These are phyloP conservation scores for Anoplophora glabripennis DNA, from an alignment of 1,140 invertebrate genomes.

Conservation along the genomic window DNA sequence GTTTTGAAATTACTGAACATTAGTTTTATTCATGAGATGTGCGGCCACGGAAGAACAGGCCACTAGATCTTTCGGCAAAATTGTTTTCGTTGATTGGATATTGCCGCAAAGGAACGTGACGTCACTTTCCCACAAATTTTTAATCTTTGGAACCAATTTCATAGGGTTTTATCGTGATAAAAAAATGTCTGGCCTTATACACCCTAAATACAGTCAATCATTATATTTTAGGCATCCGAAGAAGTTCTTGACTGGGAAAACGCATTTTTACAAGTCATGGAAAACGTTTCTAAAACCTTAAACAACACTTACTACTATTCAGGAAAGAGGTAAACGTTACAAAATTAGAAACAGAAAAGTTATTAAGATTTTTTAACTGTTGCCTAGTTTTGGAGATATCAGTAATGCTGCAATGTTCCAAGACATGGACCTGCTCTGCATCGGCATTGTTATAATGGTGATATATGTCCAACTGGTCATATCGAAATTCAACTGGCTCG, in stretches of 20 bases:
- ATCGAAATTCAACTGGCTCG: slow-evolving; percentile 73
- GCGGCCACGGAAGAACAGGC: no score
- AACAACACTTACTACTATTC: slow-evolving; percentile 60
- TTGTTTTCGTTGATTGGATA: no score
- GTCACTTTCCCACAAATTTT: no score
- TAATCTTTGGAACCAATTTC: no score
- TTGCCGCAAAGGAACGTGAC: no score
- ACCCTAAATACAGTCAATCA: no score
- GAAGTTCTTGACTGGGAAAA: slow-evolving; percentile 65
- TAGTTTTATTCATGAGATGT: no score
- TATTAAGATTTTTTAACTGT: slow-evolving; percentile 6
- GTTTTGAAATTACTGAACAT: no score
- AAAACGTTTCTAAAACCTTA: slow-evolving; percentile 45
- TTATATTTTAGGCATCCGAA: slow-evolving; percentile 54
- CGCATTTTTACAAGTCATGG: slow-evolving; percentile 56
- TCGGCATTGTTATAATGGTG: slow-evolving; percentile 70
- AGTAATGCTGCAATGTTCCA: slow-evolving; percentile 65
- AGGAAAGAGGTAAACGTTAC: slow-evolving; percentile 57
- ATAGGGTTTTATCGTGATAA: no score
- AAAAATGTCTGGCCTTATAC: no score
- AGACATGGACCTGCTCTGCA: slow-evolving; percentile 67
- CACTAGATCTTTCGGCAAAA: no score
- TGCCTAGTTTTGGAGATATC: slow-evolving; percentile 66
- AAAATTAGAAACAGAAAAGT: not conserved
- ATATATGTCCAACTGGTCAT: slow-evolving; percentile 70